Conservation (phyloP, 2,888 invertebrate genomes). For the Mycalesis mineus region DNA sequence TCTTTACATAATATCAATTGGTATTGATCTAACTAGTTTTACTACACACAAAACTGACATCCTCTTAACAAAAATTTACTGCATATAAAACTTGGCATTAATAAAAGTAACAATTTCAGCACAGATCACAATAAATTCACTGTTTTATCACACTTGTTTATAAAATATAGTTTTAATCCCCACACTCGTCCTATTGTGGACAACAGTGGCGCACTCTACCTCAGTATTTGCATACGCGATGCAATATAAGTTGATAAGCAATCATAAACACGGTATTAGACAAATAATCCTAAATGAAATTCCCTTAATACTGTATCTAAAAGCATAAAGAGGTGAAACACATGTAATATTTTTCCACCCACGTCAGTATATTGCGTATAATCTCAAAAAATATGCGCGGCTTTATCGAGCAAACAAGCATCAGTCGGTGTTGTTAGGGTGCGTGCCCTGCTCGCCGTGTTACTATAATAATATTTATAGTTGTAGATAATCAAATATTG, state of each 20-base stretch:
- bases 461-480: too few species aligned
- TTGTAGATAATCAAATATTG: too few species aligned
- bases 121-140: constrained; percentile 1
- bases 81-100: not conserved
- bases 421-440: constrained; percentile 26
- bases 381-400: constrained; percentile 31
- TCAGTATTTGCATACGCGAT: constrained; percentile 12
- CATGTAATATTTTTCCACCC: constrained; percentile 18
- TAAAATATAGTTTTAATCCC: constrained; percentile 8
- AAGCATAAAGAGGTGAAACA: constrained; percentile 19
- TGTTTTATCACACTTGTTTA: not conserved
- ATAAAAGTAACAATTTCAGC: not conserved
- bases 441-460: not conserved
- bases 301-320: constrained; percentile 18
- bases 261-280: constrained; percentile 18
- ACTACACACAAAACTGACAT: too few species aligned
- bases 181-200: not conserved
- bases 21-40: too few species aligned
- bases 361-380: constrained; percentile 21
- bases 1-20: too few species aligned
- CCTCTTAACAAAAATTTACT: too few species aligned
- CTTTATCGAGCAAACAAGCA: constrained; percentile 52
- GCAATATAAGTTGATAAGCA: constrained; percentile 11
- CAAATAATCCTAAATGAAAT: constrained; percentile 21
- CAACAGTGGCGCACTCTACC: not conserved